A percentile compares a stretch with the other conserved stretches of the same genome.
These are phyloP conservation scores for Rhimphoctona megacephalus DNA, from an alignment of 2,888 invertebrate genomes.

Conservation along the genomic window DNA sequence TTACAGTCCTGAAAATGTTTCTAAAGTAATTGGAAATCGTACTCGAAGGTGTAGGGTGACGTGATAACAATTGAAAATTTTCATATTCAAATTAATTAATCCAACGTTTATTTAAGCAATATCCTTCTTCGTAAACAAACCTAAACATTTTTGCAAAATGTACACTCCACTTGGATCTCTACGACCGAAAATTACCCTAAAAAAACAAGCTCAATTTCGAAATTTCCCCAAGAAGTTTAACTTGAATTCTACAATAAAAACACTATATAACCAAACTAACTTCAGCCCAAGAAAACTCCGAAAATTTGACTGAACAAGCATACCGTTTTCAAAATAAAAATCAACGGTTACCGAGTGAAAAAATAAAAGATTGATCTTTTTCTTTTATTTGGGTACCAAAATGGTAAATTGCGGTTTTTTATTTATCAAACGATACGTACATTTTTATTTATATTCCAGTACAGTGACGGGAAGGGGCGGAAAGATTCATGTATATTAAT, in stretches of 20 bases:
- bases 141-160: not conserved
- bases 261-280: not conserved
- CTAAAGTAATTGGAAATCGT: too few relatives aligned
- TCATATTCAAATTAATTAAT: too few relatives aligned
- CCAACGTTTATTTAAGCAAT: not conserved
- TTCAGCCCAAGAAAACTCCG: not conserved
- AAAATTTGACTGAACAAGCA: not conserved
- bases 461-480: not conserved
- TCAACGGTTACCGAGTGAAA: not conserved
- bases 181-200: not conserved
- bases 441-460: constrained; percentile 13
- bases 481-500: constrained; percentile 34
- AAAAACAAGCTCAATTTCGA: not conserved
- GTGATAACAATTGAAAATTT: too few relatives aligned
- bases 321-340: not conserved
- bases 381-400: not conserved
- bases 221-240: not conserved
- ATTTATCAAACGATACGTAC: not conserved
- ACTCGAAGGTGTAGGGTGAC: too few relatives aligned
- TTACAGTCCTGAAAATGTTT: too few relatives aligned
- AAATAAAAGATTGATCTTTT: not conserved
- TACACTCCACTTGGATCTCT: not conserved
- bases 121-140: not conserved
- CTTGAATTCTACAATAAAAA: not conserved
- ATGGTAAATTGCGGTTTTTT: constrained; percentile 2